Percentiles rank a stretch among this genome's conserved stretches.
Evolutionary conservation across 2,888 invertebrate species (phyloP).

Genomic region (Chrysolina americana): DNA sequence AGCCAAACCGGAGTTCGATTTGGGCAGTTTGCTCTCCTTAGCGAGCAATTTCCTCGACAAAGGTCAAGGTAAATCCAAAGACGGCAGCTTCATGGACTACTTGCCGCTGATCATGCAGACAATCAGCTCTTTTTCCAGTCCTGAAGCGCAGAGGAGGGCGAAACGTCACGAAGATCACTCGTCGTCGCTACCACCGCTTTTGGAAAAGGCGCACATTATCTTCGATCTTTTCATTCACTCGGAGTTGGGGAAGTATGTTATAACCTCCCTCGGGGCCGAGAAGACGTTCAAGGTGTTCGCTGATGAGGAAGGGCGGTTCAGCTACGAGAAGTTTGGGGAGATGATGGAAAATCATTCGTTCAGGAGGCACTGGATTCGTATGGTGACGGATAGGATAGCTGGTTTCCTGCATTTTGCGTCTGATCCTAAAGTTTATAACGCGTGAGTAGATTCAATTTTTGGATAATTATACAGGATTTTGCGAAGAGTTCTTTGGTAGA

Average conservation of each 20-base stretch:
- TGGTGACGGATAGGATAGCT: conserved; percentile 81
- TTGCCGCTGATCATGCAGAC: conserved; percentile 80
- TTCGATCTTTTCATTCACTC: conserved; percentile 87
- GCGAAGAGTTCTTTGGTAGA: too few relatives aligned
- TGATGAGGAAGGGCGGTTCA: conserved; percentile 79
- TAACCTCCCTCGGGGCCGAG: conserved; percentile 82
- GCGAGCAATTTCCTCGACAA: conserved; percentile 50
- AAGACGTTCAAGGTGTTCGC: conserved; percentile 79
- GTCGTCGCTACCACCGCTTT: conserved; percentile 80
- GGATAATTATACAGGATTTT: background rate
- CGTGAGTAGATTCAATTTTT: conserved; percentile 69
- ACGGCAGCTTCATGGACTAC: conserved; percentile 68
- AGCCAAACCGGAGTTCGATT: conserved; percentile 36
- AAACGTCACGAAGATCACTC: conserved; percentile 80
- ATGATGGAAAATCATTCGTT: conserved; percentile 86
- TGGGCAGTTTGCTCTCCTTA: conserved; percentile 46
- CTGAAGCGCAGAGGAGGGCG: conserved; percentile 75
- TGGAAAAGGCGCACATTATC: conserved; percentile 79
- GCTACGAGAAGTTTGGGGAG: conserved; percentile 81
- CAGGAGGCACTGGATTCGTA: conserved; percentile 85
- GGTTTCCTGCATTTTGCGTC: conserved; percentile 82
- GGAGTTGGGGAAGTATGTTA: conserved; percentile 81
- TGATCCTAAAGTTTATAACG: conserved; percentile 82
- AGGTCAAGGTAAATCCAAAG: conserved; percentile 11
- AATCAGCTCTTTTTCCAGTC: conserved; percentile 74